Evolutionary conservation across 2,113 vertebrate genomes (phyloP).

Genomic region (Rattus rattus): DNA sequence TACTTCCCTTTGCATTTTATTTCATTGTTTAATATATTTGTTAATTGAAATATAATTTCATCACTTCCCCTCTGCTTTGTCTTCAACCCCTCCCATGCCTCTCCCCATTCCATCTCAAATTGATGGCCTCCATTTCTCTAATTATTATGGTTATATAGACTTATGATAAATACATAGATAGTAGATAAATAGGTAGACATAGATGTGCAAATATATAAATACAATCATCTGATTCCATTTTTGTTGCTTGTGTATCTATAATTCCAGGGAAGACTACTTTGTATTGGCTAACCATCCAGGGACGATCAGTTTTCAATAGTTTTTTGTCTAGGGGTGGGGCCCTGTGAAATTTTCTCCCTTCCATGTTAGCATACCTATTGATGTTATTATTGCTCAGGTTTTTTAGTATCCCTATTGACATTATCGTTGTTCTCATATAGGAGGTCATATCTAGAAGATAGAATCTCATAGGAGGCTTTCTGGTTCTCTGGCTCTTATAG

Average conservation of each 20-base stretch:
- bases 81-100: neutral
- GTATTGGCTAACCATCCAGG: no score
- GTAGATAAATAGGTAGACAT: neutral
- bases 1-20: neutral
- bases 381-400: neutral
- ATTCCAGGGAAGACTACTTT: neutral
- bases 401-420: neutral
- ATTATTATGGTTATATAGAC: neutral
- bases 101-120: neutral
- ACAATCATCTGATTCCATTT: neutral
- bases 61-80: neutral
- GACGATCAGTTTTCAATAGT: neutral
- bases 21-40: neutral
- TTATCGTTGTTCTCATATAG: neutral
- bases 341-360: neutral
- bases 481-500: neutral
- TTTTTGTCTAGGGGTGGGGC: neutral
- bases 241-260: neutral
- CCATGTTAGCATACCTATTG: neutral
- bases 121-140: neutral
- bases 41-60: neutral
- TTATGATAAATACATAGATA: neutral
- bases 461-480: neutral
- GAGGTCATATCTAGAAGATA: neutral
- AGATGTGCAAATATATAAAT: neutral